phyloP scores from a whole-genome alignment of 1,140 invertebrate genomes.

The Patella vulgata region DNA sequence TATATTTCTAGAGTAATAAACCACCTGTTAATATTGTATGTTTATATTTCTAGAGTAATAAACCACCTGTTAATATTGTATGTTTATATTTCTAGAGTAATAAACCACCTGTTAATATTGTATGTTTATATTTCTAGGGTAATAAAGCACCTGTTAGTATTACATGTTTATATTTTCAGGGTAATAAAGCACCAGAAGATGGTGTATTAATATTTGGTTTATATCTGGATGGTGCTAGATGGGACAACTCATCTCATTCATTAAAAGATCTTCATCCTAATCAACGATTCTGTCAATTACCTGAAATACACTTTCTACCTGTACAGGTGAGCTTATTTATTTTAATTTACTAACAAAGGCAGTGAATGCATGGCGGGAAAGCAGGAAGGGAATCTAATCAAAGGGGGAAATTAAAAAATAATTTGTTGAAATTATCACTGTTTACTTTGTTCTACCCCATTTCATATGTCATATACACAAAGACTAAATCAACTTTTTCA shows the following conservation, averaged over 20 bases:
- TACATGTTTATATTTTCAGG: conserved; percentile 32
- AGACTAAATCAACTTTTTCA: no score
- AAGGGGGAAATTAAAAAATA: no score
- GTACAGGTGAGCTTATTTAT: conserved; percentile 44
- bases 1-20: no score
- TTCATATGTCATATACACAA: no score
- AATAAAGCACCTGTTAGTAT: no score
- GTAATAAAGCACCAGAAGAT: conserved; percentile 67
- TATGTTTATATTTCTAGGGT: no score
- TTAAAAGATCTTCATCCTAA: conserved; percentile 80
- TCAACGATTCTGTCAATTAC: conserved; percentile 78
- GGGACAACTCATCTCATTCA: conserved; percentile 74
- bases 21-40: no score
- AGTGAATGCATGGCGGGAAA: not conserved
- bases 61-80: no score
- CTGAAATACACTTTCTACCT: conserved; percentile 77
- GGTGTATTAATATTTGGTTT: conserved; percentile 82
- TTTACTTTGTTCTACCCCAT: not conserved
- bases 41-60: no score
- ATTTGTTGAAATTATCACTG: not conserved
- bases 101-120: no score
- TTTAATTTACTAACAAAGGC: not conserved
- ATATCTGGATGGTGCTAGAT: conserved; percentile 85
- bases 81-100: no score
- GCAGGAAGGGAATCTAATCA: no score